These are phyloP conservation scores for Macquaria australasica DNA, from an alignment of 2,113 vertebrate genomes.

Conservation along the genomic window DNA sequence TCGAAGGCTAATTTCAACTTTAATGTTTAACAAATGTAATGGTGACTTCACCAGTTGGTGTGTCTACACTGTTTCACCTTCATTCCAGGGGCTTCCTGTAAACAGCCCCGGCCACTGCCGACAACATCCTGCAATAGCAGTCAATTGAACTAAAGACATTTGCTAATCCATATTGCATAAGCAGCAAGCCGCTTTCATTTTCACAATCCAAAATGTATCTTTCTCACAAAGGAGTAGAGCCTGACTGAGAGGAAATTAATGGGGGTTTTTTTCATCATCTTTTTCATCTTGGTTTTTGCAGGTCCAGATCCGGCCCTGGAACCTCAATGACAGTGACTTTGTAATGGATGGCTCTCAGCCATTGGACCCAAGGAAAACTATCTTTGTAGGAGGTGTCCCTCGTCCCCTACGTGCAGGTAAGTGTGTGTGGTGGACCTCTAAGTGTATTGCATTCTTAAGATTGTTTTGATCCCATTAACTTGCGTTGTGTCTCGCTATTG, in stretches of 20 bases:
- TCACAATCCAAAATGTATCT: conserved; percentile 24
- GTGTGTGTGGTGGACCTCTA: neutral
- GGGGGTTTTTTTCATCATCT: too few species aligned
- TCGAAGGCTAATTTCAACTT: neutral
- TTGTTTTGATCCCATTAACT: neutral
- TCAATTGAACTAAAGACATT: neutral
- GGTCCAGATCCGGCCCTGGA: conserved; percentile 99
- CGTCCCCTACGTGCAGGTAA: conserved; percentile 97
- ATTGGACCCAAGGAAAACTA: conserved; percentile 98
- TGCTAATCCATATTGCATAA: conserved; percentile 29
- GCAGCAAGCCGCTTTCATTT: conserved; percentile 21
- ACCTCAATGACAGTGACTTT: conserved; percentile 99
- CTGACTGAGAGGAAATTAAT: neutral
- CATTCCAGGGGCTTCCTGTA: neutral
- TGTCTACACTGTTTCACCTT: neutral
- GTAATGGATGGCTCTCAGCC: conserved; percentile 99
- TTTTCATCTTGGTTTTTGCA: conserved; percentile 59
- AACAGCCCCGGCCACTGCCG: neutral
- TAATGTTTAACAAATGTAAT: too few species aligned
- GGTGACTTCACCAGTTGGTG: neutral
- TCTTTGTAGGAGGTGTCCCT: conserved; percentile 99
- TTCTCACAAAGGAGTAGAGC: neutral
- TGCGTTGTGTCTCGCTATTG: conserved; percentile 8
- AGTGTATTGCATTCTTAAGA: neutral
- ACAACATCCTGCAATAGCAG: neutral